Percentiles rank a stretch among this genome's conserved stretches.
These are phyloP conservation scores for Monopis laevigella DNA, from an alignment of 2,888 invertebrate genomes.

Conservation along the genomic window DNA sequence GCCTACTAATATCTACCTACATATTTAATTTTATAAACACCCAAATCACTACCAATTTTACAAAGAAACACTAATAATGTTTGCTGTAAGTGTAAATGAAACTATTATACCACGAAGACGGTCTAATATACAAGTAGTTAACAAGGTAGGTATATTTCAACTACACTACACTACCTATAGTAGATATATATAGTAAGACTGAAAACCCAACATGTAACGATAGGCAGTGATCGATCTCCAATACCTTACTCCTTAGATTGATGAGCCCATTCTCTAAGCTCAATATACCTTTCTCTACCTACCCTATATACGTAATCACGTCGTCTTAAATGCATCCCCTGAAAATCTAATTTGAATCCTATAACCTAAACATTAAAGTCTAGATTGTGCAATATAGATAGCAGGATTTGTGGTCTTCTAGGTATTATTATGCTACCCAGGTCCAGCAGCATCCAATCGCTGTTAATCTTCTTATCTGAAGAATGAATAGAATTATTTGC, in stretches of 20 bases:
- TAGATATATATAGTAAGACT: no score
- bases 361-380: not conserved
- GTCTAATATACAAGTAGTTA: no score
- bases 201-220: not conserved
- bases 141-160: no score
- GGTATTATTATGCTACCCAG: slow-evolving; percentile 38
- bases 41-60: no score
- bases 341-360: not conserved
- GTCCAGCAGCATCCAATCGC: slow-evolving; percentile 59
- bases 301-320: slow-evolving; percentile 7
- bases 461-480: slow-evolving; percentile 55
- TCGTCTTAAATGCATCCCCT: not conserved
- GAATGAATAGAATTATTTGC: slow-evolving; percentile 52
- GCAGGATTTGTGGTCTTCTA: no score
- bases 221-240: slow-evolving; percentile 36
- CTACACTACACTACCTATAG: no score
- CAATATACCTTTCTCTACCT: slow-evolving; percentile 7
- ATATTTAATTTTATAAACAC: no score
- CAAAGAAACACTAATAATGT: no score
- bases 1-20: no score
- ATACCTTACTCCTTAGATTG: slow-evolving; percentile 32
- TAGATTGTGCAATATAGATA: not conserved
- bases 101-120: no score
- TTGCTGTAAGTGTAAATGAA: no score
- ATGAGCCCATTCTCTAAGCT: slow-evolving; percentile 44